Percentiles rank a stretch among this genome's conserved stretches.
phyloP scores from a whole-genome alignment of 2,113 vertebrate genomes.

The Steatornis caripensis region DNA sequence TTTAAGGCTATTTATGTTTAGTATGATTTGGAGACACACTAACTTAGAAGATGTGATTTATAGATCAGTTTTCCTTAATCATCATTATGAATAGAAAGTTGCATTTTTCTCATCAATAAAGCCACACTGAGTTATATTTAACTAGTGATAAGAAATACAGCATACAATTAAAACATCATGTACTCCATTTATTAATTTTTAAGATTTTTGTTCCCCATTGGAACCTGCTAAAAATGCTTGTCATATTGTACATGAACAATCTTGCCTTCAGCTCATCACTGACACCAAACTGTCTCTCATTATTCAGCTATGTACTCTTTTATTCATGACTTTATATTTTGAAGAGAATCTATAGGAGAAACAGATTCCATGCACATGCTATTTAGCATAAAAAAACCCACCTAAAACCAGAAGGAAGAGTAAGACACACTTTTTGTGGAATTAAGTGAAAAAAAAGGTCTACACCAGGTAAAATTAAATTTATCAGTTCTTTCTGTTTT shows the following conservation, averaged over 20 bases:
- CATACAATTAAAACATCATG: background rate
- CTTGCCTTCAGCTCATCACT: background rate
- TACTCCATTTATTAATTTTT: background rate
- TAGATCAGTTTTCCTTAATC: background rate
- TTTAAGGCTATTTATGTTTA: conserved; percentile 12
- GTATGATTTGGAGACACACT: background rate
- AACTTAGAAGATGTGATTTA: background rate
- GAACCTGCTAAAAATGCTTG: background rate
- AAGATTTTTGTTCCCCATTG: background rate
- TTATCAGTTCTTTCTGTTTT: background rate
- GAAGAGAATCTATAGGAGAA: background rate
- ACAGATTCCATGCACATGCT: background rate
- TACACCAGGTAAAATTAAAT: background rate
- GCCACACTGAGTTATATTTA: background rate
- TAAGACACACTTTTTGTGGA: background rate
- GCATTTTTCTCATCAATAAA: background rate
- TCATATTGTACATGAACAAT: background rate
- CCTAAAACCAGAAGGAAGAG: background rate
- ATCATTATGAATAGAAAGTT: background rate
- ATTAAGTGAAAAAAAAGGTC: background rate
- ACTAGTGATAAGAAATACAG: background rate
- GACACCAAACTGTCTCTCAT: background rate
- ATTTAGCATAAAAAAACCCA: background rate
- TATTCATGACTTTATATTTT: background rate
- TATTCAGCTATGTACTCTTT: background rate